Base-by-base conservation (phyloP, 1,140 invertebrate species). In the Micrasema minimum region DNA sequence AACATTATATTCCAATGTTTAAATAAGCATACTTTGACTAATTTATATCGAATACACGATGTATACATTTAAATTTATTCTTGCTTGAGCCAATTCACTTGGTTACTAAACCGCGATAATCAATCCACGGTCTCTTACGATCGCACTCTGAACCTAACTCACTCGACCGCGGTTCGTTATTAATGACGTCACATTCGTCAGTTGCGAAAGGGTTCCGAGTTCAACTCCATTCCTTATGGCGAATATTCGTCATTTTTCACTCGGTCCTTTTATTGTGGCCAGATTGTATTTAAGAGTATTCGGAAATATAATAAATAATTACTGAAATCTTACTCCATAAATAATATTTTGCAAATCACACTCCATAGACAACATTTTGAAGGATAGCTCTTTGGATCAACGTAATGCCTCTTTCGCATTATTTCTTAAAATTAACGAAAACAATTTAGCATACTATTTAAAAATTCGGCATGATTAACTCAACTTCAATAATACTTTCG, bases 21-120 rank as follows among this genome's bases (percentile, higher is more conserved):
- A n/a, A n/a, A n/a, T n/a, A n/a, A n/a, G n/a, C n/a, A n/a, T n/a
- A n/a, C n/a, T n/a, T n/a, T n/a, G n/a, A n/a, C n/a, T n/a, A n/a
- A n/a, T n/a, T n/a, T n/a, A n/a, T n/a, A n/a, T n/a, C n/a, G n/a
- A n/a, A n/a, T n/a, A n/a, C n/a, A n/a, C n/a, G n/a, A n/a, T n/a
- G n/a, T n/a, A n/a, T 16, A 6, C 16, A 46, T 46, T 16, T n/a
- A 2, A 6, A 46, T 5, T n/a, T 16, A n/a, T 46, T n/a, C n/a
- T 46, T 16, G 43, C 43, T 12, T 9, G 11, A 12, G 55, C 26
- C 7, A 31, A 31, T 31, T 4, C 26, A 31, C 26, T 31, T 64
- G 70, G 65, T 61, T 46, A 20, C 20, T 41, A 66, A 66, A 7
- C 70, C 70, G 51, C 50, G 37, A 53, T 67, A 72, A 72, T 72